phyloP scores from a whole-genome alignment of 2,888 invertebrate genomes.

The Synergus laeviventris region DNA sequence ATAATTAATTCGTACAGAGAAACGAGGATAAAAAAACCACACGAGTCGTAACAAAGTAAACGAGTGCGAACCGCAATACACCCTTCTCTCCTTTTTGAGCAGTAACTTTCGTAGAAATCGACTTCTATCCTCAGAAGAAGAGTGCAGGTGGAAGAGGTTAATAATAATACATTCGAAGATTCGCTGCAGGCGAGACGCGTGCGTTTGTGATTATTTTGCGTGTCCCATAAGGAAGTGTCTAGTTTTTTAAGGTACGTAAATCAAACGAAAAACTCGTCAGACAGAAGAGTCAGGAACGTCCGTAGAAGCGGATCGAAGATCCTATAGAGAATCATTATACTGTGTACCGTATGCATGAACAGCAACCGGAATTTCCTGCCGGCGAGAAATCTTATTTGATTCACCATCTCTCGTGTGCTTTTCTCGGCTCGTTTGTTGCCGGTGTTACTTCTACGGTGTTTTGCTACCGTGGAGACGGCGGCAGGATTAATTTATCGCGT shows the following conservation, averaged over 20 bases:
- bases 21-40: constrained; percentile 17
- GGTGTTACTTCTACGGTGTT: constrained; percentile 25
- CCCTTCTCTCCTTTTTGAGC: constrained; percentile 36
- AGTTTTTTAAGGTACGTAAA: constrained; percentile 50
- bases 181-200: constrained; percentile 45
- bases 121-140: constrained; percentile 13
- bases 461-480: constrained; percentile 39
- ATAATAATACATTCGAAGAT: constrained; percentile 38
- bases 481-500: constrained; percentile 56
- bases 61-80: constrained; percentile 13
- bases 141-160: constrained; percentile 38
- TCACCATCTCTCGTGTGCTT: constrained; percentile 2
- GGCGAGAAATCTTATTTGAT: constrained; percentile 51
- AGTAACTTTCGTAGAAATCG: constrained; percentile 35
- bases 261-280: constrained; percentile 48
- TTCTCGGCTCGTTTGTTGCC: constrained; percentile 24
- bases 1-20: constrained; percentile 33
- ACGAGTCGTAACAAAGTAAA: constrained; percentile 34
- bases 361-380: constrained; percentile 60
- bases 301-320: not conserved
- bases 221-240: constrained; percentile 60
- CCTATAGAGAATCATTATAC: not conserved
- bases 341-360: constrained; percentile 47
- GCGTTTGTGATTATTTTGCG: constrained; percentile 63
- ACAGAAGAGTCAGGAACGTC: not conserved